Base-by-base conservation (phyloP, 2,113 vertebrate species). In the Ellobius talpinus region DNA sequence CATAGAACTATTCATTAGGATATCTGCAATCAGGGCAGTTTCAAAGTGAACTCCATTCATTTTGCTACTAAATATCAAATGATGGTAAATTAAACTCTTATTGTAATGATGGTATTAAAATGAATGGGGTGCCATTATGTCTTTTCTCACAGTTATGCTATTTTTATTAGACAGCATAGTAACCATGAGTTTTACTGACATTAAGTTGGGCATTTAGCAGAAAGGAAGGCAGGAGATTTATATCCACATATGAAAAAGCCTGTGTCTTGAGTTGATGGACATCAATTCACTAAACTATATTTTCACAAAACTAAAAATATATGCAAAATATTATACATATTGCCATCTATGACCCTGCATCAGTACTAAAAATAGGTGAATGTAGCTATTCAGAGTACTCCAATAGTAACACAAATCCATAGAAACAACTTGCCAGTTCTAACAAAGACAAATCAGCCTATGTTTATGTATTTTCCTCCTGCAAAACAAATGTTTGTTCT, bases 31-130 rank as follows among this genome's bases (percentile, higher is more conserved):
- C 96, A 94, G 42, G 94, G 92, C 93, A 94, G 94, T 94, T 92
- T 98, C 93, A 98, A 98, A 98, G 97, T 96, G 97, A 98, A 98
- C 97, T 97, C 95, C 92, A 97, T 97, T 98, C 87, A 95, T 98
- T 98, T 98, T 97, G 98, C 95, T 98, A 93, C 36, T 95, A 98
- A 98, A 98, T 98, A 98, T 98, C 98, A 98, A 98, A 97, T 97
- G 95, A 98, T 97, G 96, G 96, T 97, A 98, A 98, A 99, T 98
- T 98, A 98, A 98, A 98, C 96, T 98, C 96, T 98, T 98, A 97
- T 97, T 96, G 96, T 96, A 98, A 98, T 98, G 97, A 98, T 98
- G 95, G 97, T 98, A 97, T 98, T 98, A 97, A 98, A 98, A 72
- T 96, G 97, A 98, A 98, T 98, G 97, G 94, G 98, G 93, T 95